Evolutionary conservation across 2,797 vertebrate species (phyloP).

Genomic region (Bovichtus diacanthus): DNA sequence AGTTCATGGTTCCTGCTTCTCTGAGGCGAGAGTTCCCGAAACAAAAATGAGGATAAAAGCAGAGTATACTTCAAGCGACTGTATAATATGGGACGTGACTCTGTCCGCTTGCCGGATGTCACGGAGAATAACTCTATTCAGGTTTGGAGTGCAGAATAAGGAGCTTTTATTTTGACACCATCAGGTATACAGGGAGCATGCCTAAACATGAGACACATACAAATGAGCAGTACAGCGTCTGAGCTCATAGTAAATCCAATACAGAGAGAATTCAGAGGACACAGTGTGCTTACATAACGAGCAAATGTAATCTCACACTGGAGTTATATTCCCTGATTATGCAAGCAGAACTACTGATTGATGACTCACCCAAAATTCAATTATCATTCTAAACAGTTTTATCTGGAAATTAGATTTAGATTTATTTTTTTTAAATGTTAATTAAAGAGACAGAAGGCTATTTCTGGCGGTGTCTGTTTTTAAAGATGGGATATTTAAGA

Average conservation of each 20-base stretch:
- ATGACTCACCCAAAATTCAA: slow-evolving; percentile 78
- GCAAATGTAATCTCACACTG: slow-evolving; percentile 78
- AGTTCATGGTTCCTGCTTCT: slow-evolving; percentile 69
- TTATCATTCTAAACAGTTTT: slow-evolving; percentile 77
- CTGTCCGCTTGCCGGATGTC: slow-evolving; percentile 55
- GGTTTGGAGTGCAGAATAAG: slow-evolving; percentile 57
- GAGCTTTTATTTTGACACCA: slow-evolving; percentile 72
- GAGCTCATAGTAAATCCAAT: slow-evolving; percentile 64
- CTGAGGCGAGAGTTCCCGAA: slow-evolving; percentile 55
- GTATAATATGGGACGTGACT: slow-evolving; percentile 62
- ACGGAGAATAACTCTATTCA: slow-evolving; percentile 66
- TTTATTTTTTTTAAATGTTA: slow-evolving; percentile 49
- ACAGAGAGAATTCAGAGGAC: slow-evolving; percentile 67
- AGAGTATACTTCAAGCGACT: slow-evolving; percentile 53
- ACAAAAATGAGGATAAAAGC: slow-evolving; percentile 68
- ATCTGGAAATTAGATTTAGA: slow-evolving; percentile 74
- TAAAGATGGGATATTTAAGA: slow-evolving; percentile 49
- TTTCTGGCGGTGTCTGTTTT: slow-evolving; percentile 57
- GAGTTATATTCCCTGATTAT: slow-evolving; percentile 76
- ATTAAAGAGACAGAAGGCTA: slow-evolving; percentile 65
- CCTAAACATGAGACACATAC: slow-evolving; percentile 56
- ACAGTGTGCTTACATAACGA: slow-evolving; percentile 69
- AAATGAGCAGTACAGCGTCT: slow-evolving; percentile 63
- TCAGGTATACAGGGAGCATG: slow-evolving; percentile 59
- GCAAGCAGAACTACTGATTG: slow-evolving; percentile 79